Percentiles rank a stretch among this genome's conserved stretches.
Evolutionary conservation across 2,888 invertebrate species (phyloP).

Genomic region (Masnerella sp.): DNA sequence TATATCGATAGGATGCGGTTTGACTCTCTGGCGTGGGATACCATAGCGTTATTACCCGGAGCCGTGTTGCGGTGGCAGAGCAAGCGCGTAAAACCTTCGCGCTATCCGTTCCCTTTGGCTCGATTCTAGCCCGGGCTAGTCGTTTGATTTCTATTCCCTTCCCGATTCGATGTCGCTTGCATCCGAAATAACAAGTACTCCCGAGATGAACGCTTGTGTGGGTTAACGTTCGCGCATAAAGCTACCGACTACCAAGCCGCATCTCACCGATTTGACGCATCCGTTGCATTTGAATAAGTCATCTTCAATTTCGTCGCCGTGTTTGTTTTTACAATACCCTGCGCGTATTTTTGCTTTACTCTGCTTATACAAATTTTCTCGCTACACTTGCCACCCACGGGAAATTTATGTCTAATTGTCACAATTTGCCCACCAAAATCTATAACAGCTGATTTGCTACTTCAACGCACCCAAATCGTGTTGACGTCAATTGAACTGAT

Average conservation of each 20-base stretch:
- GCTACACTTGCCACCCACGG: too few species aligned
- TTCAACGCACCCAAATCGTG: too few species aligned
- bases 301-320: constrained; percentile 37
- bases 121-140: constrained; percentile 51
- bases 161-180: constrained; percentile 62
- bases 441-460: too few species aligned
- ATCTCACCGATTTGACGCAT: constrained; percentile 40
- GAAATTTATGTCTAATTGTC: too few species aligned
- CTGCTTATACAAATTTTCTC: too few species aligned
- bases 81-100: constrained; percentile 69
- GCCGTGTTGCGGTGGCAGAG: constrained; percentile 70
- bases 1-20: constrained; percentile 71
- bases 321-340: constrained; percentile 23
- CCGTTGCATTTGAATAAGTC: constrained; percentile 53
- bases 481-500: too few species aligned
- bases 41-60: constrained; percentile 71
- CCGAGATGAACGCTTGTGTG: constrained; percentile 44
- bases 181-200: constrained; percentile 57
- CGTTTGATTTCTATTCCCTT: constrained; percentile 65
- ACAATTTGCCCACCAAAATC: too few species aligned
- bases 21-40: constrained; percentile 69
- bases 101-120: constrained; percentile 57
- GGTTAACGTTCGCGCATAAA: constrained; percentile 46
- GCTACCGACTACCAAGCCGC: constrained; percentile 21
- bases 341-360: not conserved